These are phyloP conservation scores for Leuciscus waleckii DNA, from an alignment of 2,797 vertebrate species.

Conservation along the genomic window DNA sequence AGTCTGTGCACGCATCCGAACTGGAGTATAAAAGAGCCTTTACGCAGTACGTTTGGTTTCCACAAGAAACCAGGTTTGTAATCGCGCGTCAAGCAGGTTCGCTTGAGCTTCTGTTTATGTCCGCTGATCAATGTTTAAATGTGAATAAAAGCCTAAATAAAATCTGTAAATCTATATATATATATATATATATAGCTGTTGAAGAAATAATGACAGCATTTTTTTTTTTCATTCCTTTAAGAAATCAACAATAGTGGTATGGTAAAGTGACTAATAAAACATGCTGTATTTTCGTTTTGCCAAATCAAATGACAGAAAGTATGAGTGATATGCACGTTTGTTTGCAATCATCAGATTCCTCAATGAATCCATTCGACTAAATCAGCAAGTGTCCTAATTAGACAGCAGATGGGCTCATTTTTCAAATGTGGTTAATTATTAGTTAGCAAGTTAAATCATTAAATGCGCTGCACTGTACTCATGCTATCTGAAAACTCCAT, in stretches of 20 bases:
- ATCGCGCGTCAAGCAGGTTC: no score
- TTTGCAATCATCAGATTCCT: background rate
- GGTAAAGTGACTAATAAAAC: background rate
- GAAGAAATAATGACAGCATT: background rate
- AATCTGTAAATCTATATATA: no score
- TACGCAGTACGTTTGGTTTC: no score
- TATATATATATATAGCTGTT: no score
- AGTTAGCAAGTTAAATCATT: conserved; percentile 52
- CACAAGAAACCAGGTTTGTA: background rate
- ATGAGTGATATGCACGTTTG: background rate
- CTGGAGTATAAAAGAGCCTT: no score
- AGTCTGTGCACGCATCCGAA: no score
- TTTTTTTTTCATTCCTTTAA: background rate
- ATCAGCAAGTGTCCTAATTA: conserved; percentile 4
- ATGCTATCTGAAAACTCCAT: background rate
- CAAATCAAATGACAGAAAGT: background rate
- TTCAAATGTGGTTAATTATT: conserved; percentile 58
- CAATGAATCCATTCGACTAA: background rate
- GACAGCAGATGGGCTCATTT: conserved; percentile 33
- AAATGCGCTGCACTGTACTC: conserved; percentile 25
- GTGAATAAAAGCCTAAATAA: no score
- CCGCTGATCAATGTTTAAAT: no score
- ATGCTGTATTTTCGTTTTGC: background rate
- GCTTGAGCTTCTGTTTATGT: no score
- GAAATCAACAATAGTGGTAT: background rate